Evolutionary conservation across 2,797 vertebrate genomes (phyloP).

Genomic region (Salarias fasciatus): DNA sequence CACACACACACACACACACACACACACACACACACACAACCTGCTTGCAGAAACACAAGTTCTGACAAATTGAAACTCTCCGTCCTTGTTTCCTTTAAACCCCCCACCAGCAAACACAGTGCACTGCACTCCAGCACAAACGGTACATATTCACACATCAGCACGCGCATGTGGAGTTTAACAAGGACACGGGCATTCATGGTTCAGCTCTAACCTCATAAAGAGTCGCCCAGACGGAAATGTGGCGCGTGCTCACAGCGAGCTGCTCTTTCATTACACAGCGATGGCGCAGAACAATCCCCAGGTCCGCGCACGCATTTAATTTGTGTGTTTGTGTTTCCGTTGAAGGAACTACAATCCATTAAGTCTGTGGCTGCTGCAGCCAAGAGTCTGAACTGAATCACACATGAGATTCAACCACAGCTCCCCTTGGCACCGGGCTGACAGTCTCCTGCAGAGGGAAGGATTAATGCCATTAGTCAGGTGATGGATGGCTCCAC

Average conservation of each 20-base stretch:
- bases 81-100: constrained; percentile 25
- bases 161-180: constrained; percentile 16
- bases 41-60: constrained; percentile 22
- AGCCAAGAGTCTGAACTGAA: constrained; percentile 34
- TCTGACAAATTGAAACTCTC: constrained; percentile 37
- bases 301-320: constrained; percentile 46
- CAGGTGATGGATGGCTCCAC: constrained; percentile 56
- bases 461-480: constrained; percentile 66
- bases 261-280: constrained; percentile 31
- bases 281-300: constrained; percentile 20
- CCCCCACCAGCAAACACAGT: constrained; percentile 27
- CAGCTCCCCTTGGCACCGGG: constrained; percentile 32
- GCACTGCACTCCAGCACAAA: constrained; percentile 8
- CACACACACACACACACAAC: background rate
- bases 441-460: constrained; percentile 37
- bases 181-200: constrained; percentile 25
- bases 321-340: constrained; percentile 56
- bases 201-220: constrained; percentile 40
- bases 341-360: constrained; percentile 36
- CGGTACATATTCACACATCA: constrained; percentile 20
- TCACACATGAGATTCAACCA: constrained; percentile 39
- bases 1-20: background rate
- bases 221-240: constrained; percentile 40
- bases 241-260: constrained; percentile 13
- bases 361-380: constrained; percentile 34